Conservation (phyloP, 2,797 vertebrate species). For the Florisuga fusca region DNA sequence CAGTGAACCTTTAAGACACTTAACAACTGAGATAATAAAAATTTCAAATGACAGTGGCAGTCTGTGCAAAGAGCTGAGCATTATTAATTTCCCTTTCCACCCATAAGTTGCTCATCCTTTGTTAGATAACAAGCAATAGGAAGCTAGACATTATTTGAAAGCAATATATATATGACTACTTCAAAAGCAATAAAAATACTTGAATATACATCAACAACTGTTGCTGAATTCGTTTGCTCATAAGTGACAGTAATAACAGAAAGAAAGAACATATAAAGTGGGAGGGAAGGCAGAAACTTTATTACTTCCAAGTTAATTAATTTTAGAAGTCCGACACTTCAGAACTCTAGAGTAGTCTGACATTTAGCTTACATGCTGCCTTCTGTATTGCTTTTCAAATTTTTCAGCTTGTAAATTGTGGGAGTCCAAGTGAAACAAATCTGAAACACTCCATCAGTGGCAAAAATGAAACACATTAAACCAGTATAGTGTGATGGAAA, state of each 20-base stretch:
- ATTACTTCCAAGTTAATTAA: background rate
- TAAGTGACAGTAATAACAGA: background rate
- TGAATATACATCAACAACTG: background rate
- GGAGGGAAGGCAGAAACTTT: background rate
- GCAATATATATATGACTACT: background rate
- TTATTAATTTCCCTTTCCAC: background rate
- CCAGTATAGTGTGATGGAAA: background rate
- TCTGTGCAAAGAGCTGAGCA: background rate
- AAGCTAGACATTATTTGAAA: background rate
- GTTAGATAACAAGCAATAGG: background rate
- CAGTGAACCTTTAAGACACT: background rate
- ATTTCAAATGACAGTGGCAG: background rate
- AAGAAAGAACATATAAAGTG: background rate
- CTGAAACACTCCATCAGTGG: background rate
- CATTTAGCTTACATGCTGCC: background rate
- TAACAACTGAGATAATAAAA: background rate
- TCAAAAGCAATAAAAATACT: background rate
- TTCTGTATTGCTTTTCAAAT: background rate
- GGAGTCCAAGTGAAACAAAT: background rate
- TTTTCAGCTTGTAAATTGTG: background rate
- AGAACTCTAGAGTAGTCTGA: background rate
- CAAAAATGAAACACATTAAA: background rate
- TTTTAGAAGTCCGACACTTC: slow-evolving; percentile 6
- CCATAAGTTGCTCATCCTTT: background rate
- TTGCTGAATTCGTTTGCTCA: background rate